Conservation (phyloP, 35 echinoderm and acorn worm species). For the Ophiothrix spiculata region DNA sequence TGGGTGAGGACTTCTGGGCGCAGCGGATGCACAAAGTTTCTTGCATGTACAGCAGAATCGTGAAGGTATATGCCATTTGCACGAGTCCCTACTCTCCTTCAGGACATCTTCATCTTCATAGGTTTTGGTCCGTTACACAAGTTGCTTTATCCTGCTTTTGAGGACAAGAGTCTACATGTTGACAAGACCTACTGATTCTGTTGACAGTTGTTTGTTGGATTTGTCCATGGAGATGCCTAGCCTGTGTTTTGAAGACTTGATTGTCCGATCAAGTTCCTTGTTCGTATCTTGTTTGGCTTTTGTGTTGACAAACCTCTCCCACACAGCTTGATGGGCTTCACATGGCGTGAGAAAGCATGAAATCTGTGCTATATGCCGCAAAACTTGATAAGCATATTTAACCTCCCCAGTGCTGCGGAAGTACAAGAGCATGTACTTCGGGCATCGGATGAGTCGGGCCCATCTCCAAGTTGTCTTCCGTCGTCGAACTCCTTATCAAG, state of each 20-base stretch:
- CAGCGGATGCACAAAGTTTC: too few relatives aligned
- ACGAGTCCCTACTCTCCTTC: too few relatives aligned
- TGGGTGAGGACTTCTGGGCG: too few relatives aligned
- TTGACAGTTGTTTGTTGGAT: conserved; percentile 42
- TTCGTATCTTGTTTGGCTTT: conserved; percentile 34
- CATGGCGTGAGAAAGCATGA: conserved; percentile 50
- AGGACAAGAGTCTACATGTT: conserved; percentile 5
- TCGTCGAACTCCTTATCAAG: conserved; percentile 38
- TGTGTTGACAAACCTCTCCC: conserved; percentile 47
- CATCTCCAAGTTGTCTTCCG: conserved; percentile 51
- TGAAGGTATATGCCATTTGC: too few relatives aligned
- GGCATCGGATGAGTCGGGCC: conserved; percentile 28
- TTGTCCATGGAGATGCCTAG: conserved; percentile 25
- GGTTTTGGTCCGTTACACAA: too few relatives aligned
- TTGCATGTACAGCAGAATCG: too few relatives aligned
- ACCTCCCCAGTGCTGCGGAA: conserved; percentile 24
- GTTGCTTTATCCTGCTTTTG: conserved; percentile 11
- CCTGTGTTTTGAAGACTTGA: conserved; percentile 57
- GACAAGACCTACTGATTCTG: conserved; percentile 28
- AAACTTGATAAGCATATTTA: conserved; percentile 47
- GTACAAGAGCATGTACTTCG: conserved; percentile 57
- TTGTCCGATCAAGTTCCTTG: conserved; percentile 35
- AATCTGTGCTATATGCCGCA: conserved; percentile 46
- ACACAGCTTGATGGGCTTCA: conserved; percentile 24
- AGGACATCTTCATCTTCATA: too few relatives aligned